A percentile compares a stretch with the other conserved stretches of the same genome.
Evolutionary conservation across 1,140 invertebrate genomes (phyloP).

Genomic region (Luehdorfia chinensis): DNA sequence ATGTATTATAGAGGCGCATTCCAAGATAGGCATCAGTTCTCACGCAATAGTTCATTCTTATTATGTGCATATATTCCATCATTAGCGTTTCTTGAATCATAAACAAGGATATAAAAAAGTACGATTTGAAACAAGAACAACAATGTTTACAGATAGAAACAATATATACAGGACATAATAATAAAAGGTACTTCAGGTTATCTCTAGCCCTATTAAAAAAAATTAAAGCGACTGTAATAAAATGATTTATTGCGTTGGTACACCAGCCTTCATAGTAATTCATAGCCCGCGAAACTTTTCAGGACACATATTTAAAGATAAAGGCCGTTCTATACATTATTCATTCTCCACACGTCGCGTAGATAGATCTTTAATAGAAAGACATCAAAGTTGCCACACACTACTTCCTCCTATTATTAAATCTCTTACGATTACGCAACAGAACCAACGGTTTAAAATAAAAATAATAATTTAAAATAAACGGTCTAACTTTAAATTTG

Average conservation of each 20-base stretch:
- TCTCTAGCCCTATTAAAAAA: no score
- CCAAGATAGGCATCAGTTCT: slow-evolving; percentile 13
- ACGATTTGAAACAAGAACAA: no score
- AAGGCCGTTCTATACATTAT: no score
- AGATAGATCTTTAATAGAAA: slow-evolving; percentile 12
- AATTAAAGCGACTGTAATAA: no score
- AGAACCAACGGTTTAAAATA: background rate
- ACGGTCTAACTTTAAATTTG: background rate
- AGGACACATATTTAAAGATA: no score
- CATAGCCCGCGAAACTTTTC: no score
- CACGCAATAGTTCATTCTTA: slow-evolving; percentile 13
- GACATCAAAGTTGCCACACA: slow-evolving; percentile 16
- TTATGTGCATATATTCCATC: slow-evolving; percentile 12
- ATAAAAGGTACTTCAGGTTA: no score
- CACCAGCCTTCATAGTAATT: no score
- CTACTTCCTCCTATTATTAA: slow-evolving; percentile 15
- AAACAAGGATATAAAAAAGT: slow-evolving; percentile 6
- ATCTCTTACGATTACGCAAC: slow-evolving; percentile 15
- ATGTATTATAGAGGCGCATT: slow-evolving; percentile 10
- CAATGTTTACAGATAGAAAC: no score
- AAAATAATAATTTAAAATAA: background rate
- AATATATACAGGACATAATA: no score
- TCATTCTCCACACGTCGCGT: no score
- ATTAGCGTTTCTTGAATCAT: slow-evolving; percentile 7
- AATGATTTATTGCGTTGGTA: no score